Evolutionary conservation across 1,140 invertebrate species (phyloP), one percentile per base, ranked within the genome.

Genomic region (Portunus trituberculatus): DNA sequence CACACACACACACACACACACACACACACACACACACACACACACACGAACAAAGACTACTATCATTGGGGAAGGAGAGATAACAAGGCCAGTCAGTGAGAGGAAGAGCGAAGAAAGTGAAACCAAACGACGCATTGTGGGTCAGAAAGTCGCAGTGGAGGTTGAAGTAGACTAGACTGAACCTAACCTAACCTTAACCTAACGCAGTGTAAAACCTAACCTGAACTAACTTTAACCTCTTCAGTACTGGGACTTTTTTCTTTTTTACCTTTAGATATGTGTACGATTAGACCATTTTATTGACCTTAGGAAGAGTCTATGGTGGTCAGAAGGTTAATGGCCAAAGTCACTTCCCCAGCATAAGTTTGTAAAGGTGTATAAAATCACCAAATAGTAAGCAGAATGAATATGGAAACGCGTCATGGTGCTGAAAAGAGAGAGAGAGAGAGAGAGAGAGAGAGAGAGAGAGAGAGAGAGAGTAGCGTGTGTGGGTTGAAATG

Each of bases 21-120:
- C 86, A 88, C 86, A 45, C 86, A 88, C 86, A 88, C 86, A 45
- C 86, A 88, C 86, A 88, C 45, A 45, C 86, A 88, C 86, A 45
- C 86, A 46, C 86, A 88, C 86, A 88, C 8, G 14, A 87, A 87
- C 14, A 46, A 7, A 32, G 8, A 39, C 12, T 10, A 84, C 31
- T 28, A 84, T 25, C 83, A 32, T 16, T 6, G 39, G 39, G 14
- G 25, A 0, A 32, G n/a, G 59, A 76, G 67, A 76, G 25, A 76
- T 1, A 76, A 87, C 28, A 46, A 28, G 31, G 84, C 28, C 6
- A 87, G 31, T 3, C 31, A 39, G 84, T 31, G 84, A 87, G 84
- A 87, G 29, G 7, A 39, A 39, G 39, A 39, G 28, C 76, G 8
- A 28, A 82, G 76, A 82, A 82, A 25, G 76, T 82, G 28, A 25